Evolutionary conservation across 2,113 vertebrate species (phyloP).

Genomic region (Penelope pileata): DNA sequence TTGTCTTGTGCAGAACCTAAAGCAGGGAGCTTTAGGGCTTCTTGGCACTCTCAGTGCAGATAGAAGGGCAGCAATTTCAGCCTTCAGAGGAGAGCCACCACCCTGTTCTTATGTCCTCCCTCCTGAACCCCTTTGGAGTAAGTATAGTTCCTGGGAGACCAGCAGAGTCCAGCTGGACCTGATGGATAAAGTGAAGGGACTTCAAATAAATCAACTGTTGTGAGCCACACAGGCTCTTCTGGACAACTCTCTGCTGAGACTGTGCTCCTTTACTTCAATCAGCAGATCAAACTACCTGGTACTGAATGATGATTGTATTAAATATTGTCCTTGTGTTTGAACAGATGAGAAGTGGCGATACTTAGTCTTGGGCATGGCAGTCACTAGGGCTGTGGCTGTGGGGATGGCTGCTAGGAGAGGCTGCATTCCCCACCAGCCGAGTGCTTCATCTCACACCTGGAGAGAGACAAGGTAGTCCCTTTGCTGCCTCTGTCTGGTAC

Average conservation of each 20-base stretch:
- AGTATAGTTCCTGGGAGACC: background rate
- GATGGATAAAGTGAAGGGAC: background rate
- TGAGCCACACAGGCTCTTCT: background rate
- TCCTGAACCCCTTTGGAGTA: background rate
- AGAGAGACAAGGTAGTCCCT: background rate
- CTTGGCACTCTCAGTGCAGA: background rate
- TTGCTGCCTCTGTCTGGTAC: background rate
- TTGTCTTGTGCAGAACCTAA: background rate
- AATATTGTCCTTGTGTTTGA: background rate
- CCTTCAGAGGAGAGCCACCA: background rate
- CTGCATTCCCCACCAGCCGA: accelerated
- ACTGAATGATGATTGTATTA: background rate
- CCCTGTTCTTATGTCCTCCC: background rate
- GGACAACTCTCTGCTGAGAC: background rate
- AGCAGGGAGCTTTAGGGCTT: background rate
- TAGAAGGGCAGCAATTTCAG: background rate
- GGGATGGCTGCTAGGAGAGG: background rate
- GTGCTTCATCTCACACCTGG: background rate
- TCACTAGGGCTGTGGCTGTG: background rate
- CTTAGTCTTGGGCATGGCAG: background rate
- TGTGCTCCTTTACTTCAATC: background rate
- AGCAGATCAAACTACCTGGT: background rate
- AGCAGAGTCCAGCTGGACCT: background rate
- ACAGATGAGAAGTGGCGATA: background rate
- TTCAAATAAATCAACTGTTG: background rate